Evolutionary conservation across 2,888 invertebrate species (phyloP).

Genomic region (Pheosia gnoma): DNA sequence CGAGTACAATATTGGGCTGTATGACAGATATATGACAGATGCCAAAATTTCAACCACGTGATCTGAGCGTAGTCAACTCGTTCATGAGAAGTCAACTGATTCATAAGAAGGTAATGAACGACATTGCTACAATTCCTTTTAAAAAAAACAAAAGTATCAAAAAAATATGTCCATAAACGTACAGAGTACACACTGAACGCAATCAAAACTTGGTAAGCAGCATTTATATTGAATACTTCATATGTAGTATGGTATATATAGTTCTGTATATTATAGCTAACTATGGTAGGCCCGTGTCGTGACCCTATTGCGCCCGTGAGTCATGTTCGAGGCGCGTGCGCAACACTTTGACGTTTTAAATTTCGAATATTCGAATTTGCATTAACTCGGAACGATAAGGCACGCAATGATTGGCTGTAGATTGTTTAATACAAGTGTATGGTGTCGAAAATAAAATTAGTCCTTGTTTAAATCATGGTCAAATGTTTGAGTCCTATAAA

Average conservation of each 20-base stretch:
- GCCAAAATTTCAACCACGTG: too few relatives aligned
- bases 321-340: conserved; percentile 78
- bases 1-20: too few relatives aligned
- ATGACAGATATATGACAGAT: too few relatives aligned
- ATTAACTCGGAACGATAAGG: conserved; percentile 60
- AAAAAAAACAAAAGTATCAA: conserved; percentile 45
- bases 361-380: conserved; percentile 72
- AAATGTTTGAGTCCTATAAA: background rate
- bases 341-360: conserved; percentile 72
- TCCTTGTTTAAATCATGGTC: too few relatives aligned
- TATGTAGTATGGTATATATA: conserved; percentile 35
- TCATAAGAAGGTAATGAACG: too few relatives aligned
- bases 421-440: conserved; percentile 1
- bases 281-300: conserved; percentile 65
- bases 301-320: conserved; percentile 81
- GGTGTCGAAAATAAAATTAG: conserved; percentile 1
- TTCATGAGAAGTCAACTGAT: too few relatives aligned
- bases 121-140: too few relatives aligned
- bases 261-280: conserved; percentile 48
- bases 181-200: conserved; percentile 44
- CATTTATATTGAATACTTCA: conserved; percentile 50
- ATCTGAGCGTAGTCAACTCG: too few relatives aligned
- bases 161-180: conserved; percentile 37
- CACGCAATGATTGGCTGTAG: conserved; percentile 42
- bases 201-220: conserved; percentile 74